Evolutionary conservation across 2,113 vertebrate genomes (phyloP).

Genomic region (Corythornis madagascariensis): DNA sequence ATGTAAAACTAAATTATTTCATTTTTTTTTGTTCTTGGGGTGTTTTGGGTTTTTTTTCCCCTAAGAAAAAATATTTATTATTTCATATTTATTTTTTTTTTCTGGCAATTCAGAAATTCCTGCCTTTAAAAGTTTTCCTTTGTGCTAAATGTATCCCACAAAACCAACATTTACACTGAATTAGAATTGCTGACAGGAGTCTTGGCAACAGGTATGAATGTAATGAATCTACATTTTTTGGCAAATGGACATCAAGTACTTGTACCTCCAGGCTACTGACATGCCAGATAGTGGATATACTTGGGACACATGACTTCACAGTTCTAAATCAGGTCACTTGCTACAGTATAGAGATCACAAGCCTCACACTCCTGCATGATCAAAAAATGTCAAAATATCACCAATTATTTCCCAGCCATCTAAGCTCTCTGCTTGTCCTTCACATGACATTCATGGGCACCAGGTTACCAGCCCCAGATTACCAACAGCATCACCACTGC

Average conservation of each 20-base stretch:
- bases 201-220: conserved; percentile 26
- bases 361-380: not conserved
- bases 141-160: not conserved
- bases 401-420: not conserved
- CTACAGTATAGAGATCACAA: conserved; percentile 1
- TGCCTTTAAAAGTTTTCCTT: not conserved
- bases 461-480: not conserved
- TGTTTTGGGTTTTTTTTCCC: not conserved
- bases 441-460: not conserved
- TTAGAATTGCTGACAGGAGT: not conserved
- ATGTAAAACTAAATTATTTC: not conserved
- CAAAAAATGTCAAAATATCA: not conserved
- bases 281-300: conserved; percentile 22
- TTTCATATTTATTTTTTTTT: not conserved
- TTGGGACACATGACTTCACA: conserved; percentile 55
- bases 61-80: not conserved
- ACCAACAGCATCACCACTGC: not conserved
- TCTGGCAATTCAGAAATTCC: not conserved
- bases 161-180: not conserved
- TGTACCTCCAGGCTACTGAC: conserved; percentile 30
- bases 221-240: conserved; percentile 52
- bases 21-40: not conserved
- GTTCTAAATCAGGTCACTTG: conserved; percentile 51
- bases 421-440: not conserved
- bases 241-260: conserved; percentile 49